These are phyloP conservation scores for Venusia cambrica DNA, from an alignment of 2,888 invertebrate species.

Conservation along the genomic window DNA sequence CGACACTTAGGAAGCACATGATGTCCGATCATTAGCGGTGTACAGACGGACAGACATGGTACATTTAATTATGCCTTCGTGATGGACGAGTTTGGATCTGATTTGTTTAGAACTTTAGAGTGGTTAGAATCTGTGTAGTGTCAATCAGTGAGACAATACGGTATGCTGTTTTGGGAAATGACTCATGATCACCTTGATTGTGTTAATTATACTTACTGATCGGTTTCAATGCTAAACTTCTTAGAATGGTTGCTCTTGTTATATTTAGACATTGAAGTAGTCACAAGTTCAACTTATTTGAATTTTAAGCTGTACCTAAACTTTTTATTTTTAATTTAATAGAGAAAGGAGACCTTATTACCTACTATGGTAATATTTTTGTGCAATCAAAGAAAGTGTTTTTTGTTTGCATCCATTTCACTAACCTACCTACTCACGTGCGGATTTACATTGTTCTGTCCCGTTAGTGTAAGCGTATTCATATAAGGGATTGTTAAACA, in stretches of 20 bases:
- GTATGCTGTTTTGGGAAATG: constrained; percentile 19
- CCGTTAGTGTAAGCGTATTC: no score
- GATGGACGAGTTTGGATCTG: constrained; percentile 55
- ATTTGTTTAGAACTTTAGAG: constrained; percentile 34
- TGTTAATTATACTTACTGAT: constrained; percentile 24
- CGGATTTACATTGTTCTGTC: no score
- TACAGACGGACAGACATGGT: constrained; percentile 40
- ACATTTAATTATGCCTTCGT: constrained; percentile 59
- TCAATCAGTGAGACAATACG: constrained; percentile 49
- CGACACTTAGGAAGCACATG: constrained; percentile 50
- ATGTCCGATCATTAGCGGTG: constrained; percentile 51
- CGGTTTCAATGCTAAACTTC: constrained; percentile 13
- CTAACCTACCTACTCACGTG: no score
- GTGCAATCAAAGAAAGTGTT: no score
- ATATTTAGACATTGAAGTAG: constrained; percentile 12
- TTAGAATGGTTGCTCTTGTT: constrained; percentile 12
- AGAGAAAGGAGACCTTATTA: no score
- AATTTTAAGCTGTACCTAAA: no score
- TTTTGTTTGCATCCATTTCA: no score
- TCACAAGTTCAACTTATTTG: no score
- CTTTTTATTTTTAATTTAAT: no score
- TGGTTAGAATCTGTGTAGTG: constrained; percentile 31
- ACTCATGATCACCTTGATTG: constrained; percentile 24
- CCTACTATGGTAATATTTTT: no score
- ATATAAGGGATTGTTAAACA: no score